Evolutionary conservation across 37 sponge, comb jelly and placozoan species (phyloP).

Genomic region (Spongilla lacustris): DNA sequence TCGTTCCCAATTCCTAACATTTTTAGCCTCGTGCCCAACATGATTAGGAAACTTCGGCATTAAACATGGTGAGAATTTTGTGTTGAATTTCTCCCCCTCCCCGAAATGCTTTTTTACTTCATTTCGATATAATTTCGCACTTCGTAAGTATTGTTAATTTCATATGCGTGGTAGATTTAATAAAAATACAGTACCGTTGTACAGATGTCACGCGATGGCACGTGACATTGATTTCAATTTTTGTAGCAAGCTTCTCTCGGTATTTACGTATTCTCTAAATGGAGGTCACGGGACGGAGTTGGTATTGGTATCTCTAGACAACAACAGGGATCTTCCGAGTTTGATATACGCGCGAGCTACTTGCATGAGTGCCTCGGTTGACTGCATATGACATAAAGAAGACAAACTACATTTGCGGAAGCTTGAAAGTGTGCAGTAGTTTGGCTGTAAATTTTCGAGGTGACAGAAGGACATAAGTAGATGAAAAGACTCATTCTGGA

Average conservation of each 20-base stretch:
- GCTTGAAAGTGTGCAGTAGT: background rate
- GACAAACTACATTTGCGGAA: background rate
- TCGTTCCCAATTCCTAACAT: too few species aligned
- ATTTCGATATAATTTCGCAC: too few species aligned
- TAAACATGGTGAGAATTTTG: too few species aligned
- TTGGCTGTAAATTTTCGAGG: background rate
- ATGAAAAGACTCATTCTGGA: constrained; percentile 1
- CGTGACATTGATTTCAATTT: background rate
- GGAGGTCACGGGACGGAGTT: background rate
- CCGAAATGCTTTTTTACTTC: too few species aligned
- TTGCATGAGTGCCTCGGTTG: background rate
- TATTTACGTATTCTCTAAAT: background rate
- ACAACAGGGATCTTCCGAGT: background rate
- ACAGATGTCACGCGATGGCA: background rate
- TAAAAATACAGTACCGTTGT: too few species aligned
- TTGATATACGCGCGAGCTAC: background rate
- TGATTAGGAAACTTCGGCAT: too few species aligned
- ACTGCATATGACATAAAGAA: background rate
- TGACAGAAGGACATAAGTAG: background rate
- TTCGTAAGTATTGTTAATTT: too few species aligned
- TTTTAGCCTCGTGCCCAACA: too few species aligned
- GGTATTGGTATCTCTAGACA: background rate
- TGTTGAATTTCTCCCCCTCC: too few species aligned
- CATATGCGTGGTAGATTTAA: too few species aligned
- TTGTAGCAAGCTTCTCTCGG: background rate